These are phyloP conservation scores for Acrocephalus kingi DNA, from an alignment of 2,113 vertebrate genomes.

Conservation along the genomic window DNA sequence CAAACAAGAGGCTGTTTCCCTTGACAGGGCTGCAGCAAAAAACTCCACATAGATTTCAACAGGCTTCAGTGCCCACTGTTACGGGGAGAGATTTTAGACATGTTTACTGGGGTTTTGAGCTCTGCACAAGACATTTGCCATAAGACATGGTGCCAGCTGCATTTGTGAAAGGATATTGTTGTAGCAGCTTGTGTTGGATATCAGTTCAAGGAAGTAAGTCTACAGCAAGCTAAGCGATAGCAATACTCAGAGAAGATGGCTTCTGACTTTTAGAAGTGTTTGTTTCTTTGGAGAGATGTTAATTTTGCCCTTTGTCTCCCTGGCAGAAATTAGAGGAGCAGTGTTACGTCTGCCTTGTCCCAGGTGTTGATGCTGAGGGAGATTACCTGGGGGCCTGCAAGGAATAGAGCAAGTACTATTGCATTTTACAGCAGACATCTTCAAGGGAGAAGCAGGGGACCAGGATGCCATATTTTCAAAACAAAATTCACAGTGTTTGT, in stretches of 20 bases:
- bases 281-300: background rate
- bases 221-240: background rate
- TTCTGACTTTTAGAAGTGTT: background rate
- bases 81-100: background rate
- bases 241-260: background rate
- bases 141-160: background rate
- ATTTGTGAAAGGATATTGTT: background rate
- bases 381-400: background rate
- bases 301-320: background rate
- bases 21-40: background rate
- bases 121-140: background rate
- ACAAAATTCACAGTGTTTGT: background rate
- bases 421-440: background rate
- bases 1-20: background rate
- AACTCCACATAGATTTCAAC: background rate
- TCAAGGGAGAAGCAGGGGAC: background rate
- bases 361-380: background rate
- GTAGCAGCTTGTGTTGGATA: background rate
- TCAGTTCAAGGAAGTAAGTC: background rate
- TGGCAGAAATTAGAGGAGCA: background rate
- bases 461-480: background rate
- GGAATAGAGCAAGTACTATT: background rate
- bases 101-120: background rate
- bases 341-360: background rate
- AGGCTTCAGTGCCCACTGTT: background rate